Evolutionary conservation across 2,888 invertebrate genomes (phyloP), one percentile per base, ranked within the genome.

Genomic region (Volucella inanis): DNA sequence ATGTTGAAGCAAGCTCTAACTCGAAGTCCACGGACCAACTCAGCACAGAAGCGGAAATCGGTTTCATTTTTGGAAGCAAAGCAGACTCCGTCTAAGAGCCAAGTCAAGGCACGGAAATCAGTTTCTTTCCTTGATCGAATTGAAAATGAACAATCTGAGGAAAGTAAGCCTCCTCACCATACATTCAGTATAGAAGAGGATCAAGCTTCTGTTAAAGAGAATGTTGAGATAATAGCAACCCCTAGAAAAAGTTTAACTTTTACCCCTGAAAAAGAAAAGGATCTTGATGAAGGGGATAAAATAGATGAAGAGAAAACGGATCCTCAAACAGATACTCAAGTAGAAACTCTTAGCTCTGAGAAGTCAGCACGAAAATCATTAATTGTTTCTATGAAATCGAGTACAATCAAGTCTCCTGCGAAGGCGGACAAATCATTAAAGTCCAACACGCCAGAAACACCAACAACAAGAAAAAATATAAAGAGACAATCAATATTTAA

Each of bases 1-100:
- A 84, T 84, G 79, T 49, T 84, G 2, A 65, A 59, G 10, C 84
- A 84, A n/a, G 84, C 79, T 10, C 55, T 84, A n/a, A 59, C 61
- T 12, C 64, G 39, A 14, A 84, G 65, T 62, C 61, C 75, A 1
- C 49, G 22, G 55, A n/a, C 15, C 18, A 64, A 4, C 10, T 4
- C 38, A 10, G 12, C 39, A 10, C 22, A 31, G 14, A 78, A 39
- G 22, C 54, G 62, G 0, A 54, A 72, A 14, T 76, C 65, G 0
- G 18, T 71, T 43, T 47, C 68, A 31, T 59, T 52, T 41, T 4
- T 38, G 10, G 68, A 77, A 18, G 4, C 18, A 18, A 18, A 12
- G 1, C 45, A 68, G 38, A 72, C 2, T 8, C 72, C 18, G 8
- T 41, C n/a, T n/a, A 61, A 67, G 14, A 18, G 14, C 10, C 11